phyloP scores from a whole-genome alignment of 2,888 invertebrate species.

The Ptilodon capucinus region DNA sequence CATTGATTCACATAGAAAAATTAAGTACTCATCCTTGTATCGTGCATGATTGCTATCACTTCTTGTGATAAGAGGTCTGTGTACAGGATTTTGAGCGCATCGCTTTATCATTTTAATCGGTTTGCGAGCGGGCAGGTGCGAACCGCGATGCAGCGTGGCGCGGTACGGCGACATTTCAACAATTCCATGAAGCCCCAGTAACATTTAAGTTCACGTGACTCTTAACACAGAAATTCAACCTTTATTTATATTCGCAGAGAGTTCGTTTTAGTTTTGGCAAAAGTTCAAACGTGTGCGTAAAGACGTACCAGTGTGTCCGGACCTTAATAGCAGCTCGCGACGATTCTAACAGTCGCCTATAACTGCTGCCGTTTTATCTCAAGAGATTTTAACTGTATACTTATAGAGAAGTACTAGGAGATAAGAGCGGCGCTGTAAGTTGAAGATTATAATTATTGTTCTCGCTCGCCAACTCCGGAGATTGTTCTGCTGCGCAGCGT shows the following conservation, averaged over 20 bases:
- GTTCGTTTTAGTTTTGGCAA: no score
- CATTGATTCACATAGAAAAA: no score
- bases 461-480: neutral
- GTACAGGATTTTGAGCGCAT: slow-evolving; percentile 37
- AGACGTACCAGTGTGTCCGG: no score
- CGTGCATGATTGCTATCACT: no score
- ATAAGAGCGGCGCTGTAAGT: neutral
- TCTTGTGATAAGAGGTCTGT: neutral
- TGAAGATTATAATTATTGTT: neutral
- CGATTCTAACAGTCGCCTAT: slow-evolving; percentile 25
- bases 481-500: neutral
- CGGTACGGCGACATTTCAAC: slow-evolving; percentile 45
- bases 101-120: slow-evolving; percentile 75
- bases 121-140: slow-evolving; percentile 64
- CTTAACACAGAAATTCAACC: no score
- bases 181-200: no score
- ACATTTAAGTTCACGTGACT: no score
- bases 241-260: no score
- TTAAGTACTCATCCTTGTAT: no score
- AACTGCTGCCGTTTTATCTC: slow-evolving; percentile 2
- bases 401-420: neutral
- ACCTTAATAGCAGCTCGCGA: slow-evolving; percentile 43
- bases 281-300: no score
- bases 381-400: neutral
- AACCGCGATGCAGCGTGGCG: slow-evolving; percentile 40